Conservation (phyloP, 2,113 vertebrate genomes). For the human (Homo sapiens) region GRCh38 chr3:67918501-67919000, state of each 20-base stretch:
- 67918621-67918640: neutral
- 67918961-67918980: neutral
- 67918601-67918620: neutral
- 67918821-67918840: slow-evolving; percentile 46
- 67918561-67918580: neutral
- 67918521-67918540: slow-evolving; percentile 19
- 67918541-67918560: neutral
- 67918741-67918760: neutral
- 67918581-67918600: neutral
- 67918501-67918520: neutral
- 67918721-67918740: neutral
- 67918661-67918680: neutral
- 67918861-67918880: slow-evolving; percentile 15
- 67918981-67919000: neutral
- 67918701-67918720: neutral
- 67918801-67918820: neutral
- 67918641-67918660: neutral
- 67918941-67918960: neutral
- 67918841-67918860: slow-evolving; percentile 48
- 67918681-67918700: neutral
- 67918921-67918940: neutral
- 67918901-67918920: neutral
- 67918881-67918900: neutral
- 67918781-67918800: neutral
- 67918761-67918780: neutral